Conservation (phyloP, 2,888 invertebrate species). For the Fragum sueziense region DNA sequence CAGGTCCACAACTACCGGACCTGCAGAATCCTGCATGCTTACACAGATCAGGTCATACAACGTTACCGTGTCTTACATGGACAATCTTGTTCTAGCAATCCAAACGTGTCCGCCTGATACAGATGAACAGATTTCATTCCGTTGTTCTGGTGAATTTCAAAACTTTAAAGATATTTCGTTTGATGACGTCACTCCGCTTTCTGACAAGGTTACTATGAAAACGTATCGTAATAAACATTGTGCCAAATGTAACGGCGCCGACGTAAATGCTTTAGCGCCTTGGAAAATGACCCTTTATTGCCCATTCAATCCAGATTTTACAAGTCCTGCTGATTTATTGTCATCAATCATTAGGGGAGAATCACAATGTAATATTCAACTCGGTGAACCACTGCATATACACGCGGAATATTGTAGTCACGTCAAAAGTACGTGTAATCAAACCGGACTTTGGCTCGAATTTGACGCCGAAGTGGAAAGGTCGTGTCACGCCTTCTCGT, state of each 20-base stretch:
- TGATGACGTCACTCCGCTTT: slow-evolving; percentile 21
- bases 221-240: slow-evolving; percentile 31
- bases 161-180: not conserved
- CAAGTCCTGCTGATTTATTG: not conserved
- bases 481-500: slow-evolving; percentile 9
- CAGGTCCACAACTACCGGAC: too few species aligned
- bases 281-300: not conserved
- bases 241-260: slow-evolving; percentile 16
- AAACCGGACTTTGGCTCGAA: slow-evolving; percentile 15
- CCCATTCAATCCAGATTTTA: not conserved
- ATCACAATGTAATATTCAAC: not conserved
- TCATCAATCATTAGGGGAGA: not conserved
- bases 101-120: not conserved
- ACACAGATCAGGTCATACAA: not conserved
- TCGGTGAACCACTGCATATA: not conserved
- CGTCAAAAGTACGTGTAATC: not conserved
- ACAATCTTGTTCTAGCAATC: not conserved
- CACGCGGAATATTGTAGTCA: not conserved
- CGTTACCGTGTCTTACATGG: not conserved
- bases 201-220: not conserved
- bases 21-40: not conserved
- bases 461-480: not conserved
- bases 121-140: not conserved
- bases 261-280: not conserved
- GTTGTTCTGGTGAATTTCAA: not conserved